These are phyloP conservation scores for Abramis brama DNA, from an alignment of 2,113 vertebrate species.

Conservation along the genomic window DNA sequence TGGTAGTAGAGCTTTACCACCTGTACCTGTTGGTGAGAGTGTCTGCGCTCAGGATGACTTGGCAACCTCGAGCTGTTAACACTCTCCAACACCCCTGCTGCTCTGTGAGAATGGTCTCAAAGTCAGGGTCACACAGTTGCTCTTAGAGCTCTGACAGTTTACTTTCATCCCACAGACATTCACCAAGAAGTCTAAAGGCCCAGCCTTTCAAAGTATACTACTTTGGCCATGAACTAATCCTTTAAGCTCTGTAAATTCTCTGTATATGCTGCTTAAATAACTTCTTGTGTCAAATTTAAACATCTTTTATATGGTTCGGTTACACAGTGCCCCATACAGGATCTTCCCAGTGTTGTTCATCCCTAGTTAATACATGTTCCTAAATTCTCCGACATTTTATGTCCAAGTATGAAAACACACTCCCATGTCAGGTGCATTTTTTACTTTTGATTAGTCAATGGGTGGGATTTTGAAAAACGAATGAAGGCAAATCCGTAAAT, in stretches of 20 bases:
- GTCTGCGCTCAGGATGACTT: constrained; percentile 50
- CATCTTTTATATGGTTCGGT: too few relatives aligned
- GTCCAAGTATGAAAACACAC: neutral
- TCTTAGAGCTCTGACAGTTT: constrained; percentile 19
- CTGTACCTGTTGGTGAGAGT: constrained; percentile 34
- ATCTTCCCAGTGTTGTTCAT: neutral
- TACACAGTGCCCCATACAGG: neutral
- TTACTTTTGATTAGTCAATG: constrained; percentile 34
- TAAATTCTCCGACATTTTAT: neutral
- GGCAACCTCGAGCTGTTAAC: constrained; percentile 51
- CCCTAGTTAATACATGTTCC: neutral
- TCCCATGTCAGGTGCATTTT: constrained; percentile 17
- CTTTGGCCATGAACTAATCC: too few relatives aligned
- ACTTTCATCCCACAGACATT: neutral
- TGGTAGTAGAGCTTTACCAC: constrained; percentile 30
- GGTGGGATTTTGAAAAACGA: constrained; percentile 60
- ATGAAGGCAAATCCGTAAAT: constrained; percentile 69
- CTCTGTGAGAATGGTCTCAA: constrained; percentile 60
- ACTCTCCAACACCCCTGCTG: constrained; percentile 53
- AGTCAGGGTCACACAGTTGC: constrained; percentile 31
- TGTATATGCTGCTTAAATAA: too few relatives aligned
- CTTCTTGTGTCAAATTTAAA: too few relatives aligned
- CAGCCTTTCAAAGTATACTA: too few relatives aligned
- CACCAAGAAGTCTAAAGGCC: neutral
- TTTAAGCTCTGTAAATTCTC: too few relatives aligned